These are phyloP conservation scores for Dasyornis broadbenti DNA, from an alignment of 2,113 vertebrate species.

Conservation along the genomic window DNA sequence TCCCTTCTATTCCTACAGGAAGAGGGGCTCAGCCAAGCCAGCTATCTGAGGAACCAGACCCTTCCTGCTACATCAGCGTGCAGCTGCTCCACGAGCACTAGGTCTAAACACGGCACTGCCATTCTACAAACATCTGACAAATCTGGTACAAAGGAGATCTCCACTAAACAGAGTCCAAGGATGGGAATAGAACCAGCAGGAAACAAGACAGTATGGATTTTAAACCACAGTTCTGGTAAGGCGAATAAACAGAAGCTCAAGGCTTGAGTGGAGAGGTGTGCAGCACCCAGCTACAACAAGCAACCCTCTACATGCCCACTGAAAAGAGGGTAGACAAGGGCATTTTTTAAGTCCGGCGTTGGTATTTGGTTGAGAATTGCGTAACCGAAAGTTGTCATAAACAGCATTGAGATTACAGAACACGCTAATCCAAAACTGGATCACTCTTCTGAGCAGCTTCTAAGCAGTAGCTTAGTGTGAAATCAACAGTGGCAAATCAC, in stretches of 20 bases:
- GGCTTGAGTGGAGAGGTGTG: neutral
- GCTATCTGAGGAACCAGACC: conserved; percentile 65
- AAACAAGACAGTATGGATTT: neutral
- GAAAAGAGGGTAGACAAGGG: neutral
- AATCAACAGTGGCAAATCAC: neutral
- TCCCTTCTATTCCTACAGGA: conserved; percentile 33
- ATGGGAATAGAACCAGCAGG: neutral
- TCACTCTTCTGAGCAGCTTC: neutral
- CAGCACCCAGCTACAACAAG: neutral
- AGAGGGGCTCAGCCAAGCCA: conserved; percentile 32
- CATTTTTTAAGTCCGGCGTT: neutral
- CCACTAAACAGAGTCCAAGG: neutral
- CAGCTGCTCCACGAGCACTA: neutral
- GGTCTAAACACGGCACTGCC: neutral
- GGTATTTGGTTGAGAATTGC: neutral
- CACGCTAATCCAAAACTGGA: neutral
- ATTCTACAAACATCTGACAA: neutral
- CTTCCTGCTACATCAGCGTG: conserved; percentile 41
- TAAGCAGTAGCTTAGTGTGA: neutral
- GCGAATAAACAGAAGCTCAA: neutral
- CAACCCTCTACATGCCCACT: neutral
- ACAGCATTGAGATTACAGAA: neutral
- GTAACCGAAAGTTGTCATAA: neutral
- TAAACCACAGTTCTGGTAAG: neutral
- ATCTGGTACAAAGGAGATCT: neutral